Evolutionary conservation across 2,888 invertebrate species (phyloP).

Genomic region (Lasioglossum zephyrum): DNA sequence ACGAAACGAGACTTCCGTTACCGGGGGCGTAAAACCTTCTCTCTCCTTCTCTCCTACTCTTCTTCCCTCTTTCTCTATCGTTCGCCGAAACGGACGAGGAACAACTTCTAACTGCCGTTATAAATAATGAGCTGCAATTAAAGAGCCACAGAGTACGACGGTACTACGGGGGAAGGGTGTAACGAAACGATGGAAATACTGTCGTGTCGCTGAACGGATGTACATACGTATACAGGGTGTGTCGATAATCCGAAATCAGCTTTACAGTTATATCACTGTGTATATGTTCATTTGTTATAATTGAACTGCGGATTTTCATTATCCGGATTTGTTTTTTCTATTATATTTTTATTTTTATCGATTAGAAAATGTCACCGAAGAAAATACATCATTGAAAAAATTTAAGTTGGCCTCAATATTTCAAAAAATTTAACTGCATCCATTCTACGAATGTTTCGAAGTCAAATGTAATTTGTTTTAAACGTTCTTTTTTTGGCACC

Average conservation of each 20-base stretch:
- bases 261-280: neutral
- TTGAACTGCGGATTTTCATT: no score
- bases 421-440: neutral
- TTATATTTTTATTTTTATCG: no score
- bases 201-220: conserved; percentile 67
- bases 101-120: conserved; percentile 69
- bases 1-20: conserved; percentile 49
- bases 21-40: conserved; percentile 24
- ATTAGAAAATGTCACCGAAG: no score
- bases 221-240: neutral
- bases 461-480: neutral
- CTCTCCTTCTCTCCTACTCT: neutral
- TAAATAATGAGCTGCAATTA: conserved; percentile 80
- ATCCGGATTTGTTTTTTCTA: no score
- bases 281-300: neutral
- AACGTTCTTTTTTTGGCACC: neutral
- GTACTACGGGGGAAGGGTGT: conserved; percentile 19
- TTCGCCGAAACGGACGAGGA: conserved; percentile 37
- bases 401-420: neutral
- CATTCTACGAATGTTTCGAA: neutral
- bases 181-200: conserved; percentile 61
- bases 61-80: neutral
- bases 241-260: neutral
- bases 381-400: no score
- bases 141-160: conserved; percentile 51